Evolutionary conservation across 2,113 vertebrate species (phyloP).

Genomic region (Uropsilus gracilis): DNA sequence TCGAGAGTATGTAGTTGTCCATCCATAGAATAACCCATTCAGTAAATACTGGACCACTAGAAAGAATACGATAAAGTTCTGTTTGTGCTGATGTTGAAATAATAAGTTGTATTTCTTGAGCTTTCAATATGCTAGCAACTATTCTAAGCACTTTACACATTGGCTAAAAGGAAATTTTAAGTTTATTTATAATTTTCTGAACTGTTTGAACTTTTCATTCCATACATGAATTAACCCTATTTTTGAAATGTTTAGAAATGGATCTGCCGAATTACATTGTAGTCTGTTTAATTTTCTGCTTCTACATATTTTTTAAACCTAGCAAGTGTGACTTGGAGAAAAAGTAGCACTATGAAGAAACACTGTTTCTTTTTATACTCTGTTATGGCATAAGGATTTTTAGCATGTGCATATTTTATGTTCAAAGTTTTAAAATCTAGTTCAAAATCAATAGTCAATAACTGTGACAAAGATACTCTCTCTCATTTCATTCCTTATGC

Average conservation of each 20-base stretch:
- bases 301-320: background rate
- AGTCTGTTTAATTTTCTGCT: background rate
- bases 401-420: background rate
- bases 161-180: background rate
- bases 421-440: slow-evolving; percentile 7
- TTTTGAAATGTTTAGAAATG: background rate
- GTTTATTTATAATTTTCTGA: slow-evolving; percentile 11
- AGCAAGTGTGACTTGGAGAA: background rate
- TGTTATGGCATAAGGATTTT: background rate
- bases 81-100: background rate
- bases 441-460: slow-evolving; percentile 25
- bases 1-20: no score
- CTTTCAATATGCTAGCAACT: background rate
- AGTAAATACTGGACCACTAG: background rate
- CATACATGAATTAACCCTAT: background rate
- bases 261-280: background rate
- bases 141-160: background rate
- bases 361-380: background rate
- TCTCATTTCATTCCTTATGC: slow-evolving; percentile 17
- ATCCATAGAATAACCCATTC: background rate
- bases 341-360: background rate
- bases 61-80: background rate
- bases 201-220: slow-evolving; percentile 1
- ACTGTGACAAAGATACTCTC: slow-evolving; percentile 17
- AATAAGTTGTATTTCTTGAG: background rate